Percentiles rank a stretch among this genome's conserved stretches.
Evolutionary conservation across 2,888 invertebrate species (phyloP).

Genomic region (Noctua fimbriata): DNA sequence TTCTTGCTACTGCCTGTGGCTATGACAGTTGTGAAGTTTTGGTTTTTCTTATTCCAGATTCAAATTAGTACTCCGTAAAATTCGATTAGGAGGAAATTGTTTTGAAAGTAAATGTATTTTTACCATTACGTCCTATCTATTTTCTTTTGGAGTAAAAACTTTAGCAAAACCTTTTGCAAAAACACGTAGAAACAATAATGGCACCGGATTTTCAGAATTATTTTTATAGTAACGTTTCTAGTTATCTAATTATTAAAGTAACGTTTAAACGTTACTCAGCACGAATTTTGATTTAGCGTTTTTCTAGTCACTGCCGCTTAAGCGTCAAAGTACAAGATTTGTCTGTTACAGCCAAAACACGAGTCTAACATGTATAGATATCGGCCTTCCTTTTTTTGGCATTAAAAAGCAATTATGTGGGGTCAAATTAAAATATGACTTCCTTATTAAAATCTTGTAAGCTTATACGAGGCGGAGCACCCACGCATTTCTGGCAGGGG

Average conservation of each 20-base stretch:
- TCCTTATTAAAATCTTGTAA: slow-evolving; percentile 21
- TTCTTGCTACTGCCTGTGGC: background rate
- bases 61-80: background rate
- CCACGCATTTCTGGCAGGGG: slow-evolving; percentile 28
- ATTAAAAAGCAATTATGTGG: background rate
- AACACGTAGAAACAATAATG: background rate
- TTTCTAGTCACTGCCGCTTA: background rate
- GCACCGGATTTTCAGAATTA: background rate
- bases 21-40: background rate
- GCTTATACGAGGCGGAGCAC: background rate
- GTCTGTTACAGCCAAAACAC: background rate
- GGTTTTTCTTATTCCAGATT: slow-evolving; percentile 1
- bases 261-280: too few relatives aligned
- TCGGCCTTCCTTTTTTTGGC: background rate
- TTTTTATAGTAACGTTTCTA: too few relatives aligned
- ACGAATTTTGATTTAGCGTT: background rate
- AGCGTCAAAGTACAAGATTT: background rate
- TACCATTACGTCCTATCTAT: background rate
- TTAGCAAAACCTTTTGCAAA: background rate
- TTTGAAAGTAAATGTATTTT: background rate
- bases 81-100: too few relatives aligned
- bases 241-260: too few relatives aligned
- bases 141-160: background rate
- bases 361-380: background rate
- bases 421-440: background rate